Conservation (phyloP, 2,797 vertebrate genomes). For the Vireo griseus region DNA sequence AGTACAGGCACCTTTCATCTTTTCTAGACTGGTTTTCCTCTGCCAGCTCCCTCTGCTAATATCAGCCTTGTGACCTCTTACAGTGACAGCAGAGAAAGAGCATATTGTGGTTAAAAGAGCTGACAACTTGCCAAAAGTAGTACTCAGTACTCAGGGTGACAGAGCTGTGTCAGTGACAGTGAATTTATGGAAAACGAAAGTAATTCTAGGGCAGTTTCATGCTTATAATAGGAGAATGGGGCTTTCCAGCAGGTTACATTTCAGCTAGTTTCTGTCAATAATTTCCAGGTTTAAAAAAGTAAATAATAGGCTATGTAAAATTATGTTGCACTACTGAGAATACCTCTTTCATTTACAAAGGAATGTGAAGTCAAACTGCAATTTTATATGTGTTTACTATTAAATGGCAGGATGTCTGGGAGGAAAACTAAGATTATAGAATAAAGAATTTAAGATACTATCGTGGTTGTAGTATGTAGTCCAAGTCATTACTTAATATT, state of each 20-base stretch:
- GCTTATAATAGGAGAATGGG: not conserved
- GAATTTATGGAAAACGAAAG: not conserved
- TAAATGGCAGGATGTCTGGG: not conserved
- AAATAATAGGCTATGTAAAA: not conserved
- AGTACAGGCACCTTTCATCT: slow-evolving; percentile 20
- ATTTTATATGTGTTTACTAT: not conserved
- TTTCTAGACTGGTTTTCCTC: not conserved
- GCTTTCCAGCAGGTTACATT: not conserved
- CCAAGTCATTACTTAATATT: not conserved
- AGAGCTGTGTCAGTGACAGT: not conserved
- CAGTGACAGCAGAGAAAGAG: not conserved
- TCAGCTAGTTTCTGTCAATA: not conserved
- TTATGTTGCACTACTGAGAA: not conserved
- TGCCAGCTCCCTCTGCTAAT: not conserved
- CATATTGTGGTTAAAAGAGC: not conserved
- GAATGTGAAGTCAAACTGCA: not conserved
- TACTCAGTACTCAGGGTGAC: not conserved
- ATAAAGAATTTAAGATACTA: not conserved
- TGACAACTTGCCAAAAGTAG: not conserved
- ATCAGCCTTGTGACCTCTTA: not conserved
- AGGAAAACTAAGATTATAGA: not conserved
- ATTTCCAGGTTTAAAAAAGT: not conserved
- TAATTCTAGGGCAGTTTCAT: not conserved
- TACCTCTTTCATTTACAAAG: not conserved
- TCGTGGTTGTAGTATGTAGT: not conserved